Evolutionary conservation across 2,797 vertebrate species (phyloP), one percentile per base, ranked within the genome.

Genomic region (Sebastes kiyomatsui): DNA sequence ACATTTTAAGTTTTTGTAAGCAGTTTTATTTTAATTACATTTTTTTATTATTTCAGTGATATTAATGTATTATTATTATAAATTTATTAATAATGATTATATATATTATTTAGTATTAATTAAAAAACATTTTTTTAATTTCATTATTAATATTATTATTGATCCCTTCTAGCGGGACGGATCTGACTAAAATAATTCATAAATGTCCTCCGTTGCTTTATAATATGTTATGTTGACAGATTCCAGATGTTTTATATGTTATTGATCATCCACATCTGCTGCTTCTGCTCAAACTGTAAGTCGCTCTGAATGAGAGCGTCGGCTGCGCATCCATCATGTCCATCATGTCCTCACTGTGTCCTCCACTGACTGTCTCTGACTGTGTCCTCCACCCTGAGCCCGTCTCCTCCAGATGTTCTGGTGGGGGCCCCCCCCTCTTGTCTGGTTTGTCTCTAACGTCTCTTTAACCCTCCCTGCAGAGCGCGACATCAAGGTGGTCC

Each of bases 401-500:
- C 18, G n/a, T 67, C 60, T 23, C 5, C 3, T 7, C 14, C 7
- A 25, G 23, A n/a, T 42, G n/a, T 22, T 23, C 42, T 55, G 18
- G 4, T 11, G n/a, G n/a, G n/a, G n/a, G 16, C 7, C 72, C 30
- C 1, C 0, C 56, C 69, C 20, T 16, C 14, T 64, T 35, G 9
- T 35, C 12, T 38, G 23, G 5, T 13, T 33, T 20, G 35, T 11
- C 12, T 25, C 27, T 89, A 67, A 90, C 59, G 1, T 73, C 18
- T 69, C 3, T 71, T 74, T 80, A 49, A 72, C 67, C 82, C 67
- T 78, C 72, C 35, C 35, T 66, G 35, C 92, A 99, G 99, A 98
- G 77, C 97, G 98, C 25, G 97, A 99, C 89, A 99, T 99, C 91
- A 98, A 98, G 94, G 93, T 99, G 8, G 74, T 97, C 2, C 96